These are phyloP conservation scores for Buceros bicornis DNA, from an alignment of 2,797 vertebrate genomes.

Conservation along the genomic window DNA sequence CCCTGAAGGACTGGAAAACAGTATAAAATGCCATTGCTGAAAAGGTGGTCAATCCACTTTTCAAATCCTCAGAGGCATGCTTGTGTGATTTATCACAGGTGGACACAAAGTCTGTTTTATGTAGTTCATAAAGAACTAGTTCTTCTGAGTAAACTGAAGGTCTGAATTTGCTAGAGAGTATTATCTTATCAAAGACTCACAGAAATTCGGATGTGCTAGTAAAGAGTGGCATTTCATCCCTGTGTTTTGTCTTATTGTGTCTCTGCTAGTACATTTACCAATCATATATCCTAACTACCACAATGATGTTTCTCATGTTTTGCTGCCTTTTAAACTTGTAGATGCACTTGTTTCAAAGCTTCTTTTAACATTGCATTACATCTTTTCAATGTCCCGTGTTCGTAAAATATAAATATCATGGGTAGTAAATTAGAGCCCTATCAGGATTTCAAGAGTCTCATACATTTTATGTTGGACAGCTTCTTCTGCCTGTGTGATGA, in stretches of 20 bases:
- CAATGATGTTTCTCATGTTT: not conserved
- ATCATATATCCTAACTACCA: not conserved
- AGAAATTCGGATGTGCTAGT: not conserved
- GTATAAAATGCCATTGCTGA: not conserved
- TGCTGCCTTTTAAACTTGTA: not conserved
- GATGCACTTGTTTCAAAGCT: not conserved
- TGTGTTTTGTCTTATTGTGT: not conserved
- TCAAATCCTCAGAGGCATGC: not conserved
- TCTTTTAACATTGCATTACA: not conserved
- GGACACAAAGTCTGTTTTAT: not conserved
- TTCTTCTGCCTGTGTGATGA: not conserved
- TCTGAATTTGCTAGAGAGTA: not conserved
- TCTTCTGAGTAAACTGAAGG: conserved; percentile 6
- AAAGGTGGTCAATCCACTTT: not conserved
- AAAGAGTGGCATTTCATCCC: not conserved
- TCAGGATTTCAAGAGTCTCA: not conserved
- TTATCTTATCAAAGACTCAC: not conserved
- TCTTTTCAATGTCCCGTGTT: not conserved
- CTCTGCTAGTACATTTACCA: not conserved
- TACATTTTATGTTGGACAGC: not conserved
- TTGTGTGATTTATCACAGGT: not conserved
- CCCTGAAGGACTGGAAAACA: not conserved
- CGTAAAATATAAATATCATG: not conserved
- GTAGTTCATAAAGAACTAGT: not conserved
- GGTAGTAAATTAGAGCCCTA: not conserved